phyloP scores from a whole-genome alignment of 2,888 invertebrate species.

The Trichopria drosophilae region DNA sequence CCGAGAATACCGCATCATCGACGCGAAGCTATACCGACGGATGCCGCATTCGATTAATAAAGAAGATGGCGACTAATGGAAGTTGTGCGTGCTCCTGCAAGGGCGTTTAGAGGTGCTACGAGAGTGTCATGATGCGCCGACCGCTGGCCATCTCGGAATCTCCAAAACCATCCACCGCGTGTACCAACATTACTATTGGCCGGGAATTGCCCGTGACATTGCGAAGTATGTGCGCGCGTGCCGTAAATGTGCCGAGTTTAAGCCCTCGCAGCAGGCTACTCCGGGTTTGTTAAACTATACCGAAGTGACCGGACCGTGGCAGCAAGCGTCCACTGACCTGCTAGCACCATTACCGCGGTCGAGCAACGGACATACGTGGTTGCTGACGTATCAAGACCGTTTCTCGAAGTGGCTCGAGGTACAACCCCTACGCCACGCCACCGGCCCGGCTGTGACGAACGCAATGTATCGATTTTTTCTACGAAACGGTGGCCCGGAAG shows the following conservation, averaged over 20 bases:
- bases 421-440: conserved; percentile 1
- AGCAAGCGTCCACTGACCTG: conserved; percentile 12
- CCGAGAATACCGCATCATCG: background rate
- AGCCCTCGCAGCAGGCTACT: conserved; percentile 1
- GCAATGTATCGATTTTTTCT: background rate
- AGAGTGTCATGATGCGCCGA: conserved; percentile 28
- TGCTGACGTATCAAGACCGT: conserved; percentile 5
- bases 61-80: conserved; percentile 18
- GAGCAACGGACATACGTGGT: background rate
- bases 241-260: background rate
- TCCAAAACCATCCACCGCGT: conserved; percentile 24
- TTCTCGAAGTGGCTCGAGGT: conserved; percentile 17
- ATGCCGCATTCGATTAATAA: background rate
- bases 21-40: conserved; percentile 3
- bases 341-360: conserved; percentile 7
- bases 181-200: conserved; percentile 6
- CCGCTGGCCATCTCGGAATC: conserved; percentile 13
- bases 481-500: background rate
- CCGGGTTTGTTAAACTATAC: background rate
- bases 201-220: background rate
- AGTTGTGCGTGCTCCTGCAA: conserved; percentile 21
- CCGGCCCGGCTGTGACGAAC: background rate
- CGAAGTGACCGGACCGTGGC: background rate
- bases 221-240: conserved; percentile 1
- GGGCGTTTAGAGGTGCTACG: conserved; percentile 12